These are phyloP conservation scores for Mandrillus leucophaeus DNA, from an alignment of 2,113 vertebrate genomes.

Conservation along the genomic window DNA sequence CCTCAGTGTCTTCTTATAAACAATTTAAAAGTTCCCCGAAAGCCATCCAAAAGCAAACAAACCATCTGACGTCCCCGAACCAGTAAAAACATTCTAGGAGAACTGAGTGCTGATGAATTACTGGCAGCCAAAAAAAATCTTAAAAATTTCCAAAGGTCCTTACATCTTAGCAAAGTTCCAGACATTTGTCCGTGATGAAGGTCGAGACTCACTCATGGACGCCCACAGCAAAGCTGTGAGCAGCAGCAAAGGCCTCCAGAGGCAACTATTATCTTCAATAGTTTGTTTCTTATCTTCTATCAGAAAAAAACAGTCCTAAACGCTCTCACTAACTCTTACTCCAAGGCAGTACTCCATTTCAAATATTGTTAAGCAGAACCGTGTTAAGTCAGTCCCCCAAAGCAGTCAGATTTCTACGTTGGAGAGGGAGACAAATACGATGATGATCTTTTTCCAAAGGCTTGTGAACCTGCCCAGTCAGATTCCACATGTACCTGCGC, in stretches of 20 bases:
- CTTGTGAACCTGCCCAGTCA: not conserved
- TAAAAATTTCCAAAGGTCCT: not conserved
- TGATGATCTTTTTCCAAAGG: not conserved
- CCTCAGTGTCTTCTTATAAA: not conserved
- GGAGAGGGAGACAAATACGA: not conserved
- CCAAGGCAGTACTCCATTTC: not conserved
- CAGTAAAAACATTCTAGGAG: not conserved
- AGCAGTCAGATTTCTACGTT: not conserved
- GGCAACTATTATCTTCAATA: not conserved
- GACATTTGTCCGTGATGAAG: not conserved
- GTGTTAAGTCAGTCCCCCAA: not conserved
- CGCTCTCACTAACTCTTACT: not conserved
- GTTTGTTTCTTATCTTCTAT: not conserved
- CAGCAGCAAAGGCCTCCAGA: not conserved
- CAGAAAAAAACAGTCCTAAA: not conserved
- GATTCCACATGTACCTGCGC: not conserved
- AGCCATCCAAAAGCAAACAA: not conserved
- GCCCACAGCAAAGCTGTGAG: not conserved
- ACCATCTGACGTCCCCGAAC: not conserved
- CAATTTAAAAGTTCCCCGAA: not conserved
- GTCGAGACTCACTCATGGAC: accelerated
- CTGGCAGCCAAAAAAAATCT: not conserved
- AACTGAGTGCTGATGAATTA: not conserved
- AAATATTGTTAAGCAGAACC: not conserved
- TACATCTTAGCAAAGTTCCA: not conserved